These are phyloP conservation scores for Atherinomorus stipes DNA, from an alignment of 2,113 vertebrate genomes.

Conservation along the genomic window DNA sequence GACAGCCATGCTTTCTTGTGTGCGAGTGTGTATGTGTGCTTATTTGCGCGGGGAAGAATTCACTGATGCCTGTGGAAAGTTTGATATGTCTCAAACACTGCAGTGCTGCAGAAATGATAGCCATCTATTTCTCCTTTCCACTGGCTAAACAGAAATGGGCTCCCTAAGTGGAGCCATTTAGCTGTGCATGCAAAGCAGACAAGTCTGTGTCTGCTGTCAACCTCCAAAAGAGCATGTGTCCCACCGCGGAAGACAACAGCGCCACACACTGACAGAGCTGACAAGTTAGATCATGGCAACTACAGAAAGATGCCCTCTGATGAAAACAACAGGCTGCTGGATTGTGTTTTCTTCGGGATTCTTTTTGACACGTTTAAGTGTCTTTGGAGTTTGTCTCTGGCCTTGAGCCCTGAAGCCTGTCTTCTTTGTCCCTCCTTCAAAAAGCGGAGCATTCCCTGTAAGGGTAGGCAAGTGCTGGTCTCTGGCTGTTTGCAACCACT, in stretches of 20 bases:
- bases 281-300: slow-evolving; percentile 39
- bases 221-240: slow-evolving; percentile 66
- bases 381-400: neutral
- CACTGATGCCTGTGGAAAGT: slow-evolving; percentile 65
- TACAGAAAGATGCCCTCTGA: slow-evolving; percentile 43
- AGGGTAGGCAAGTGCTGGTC: slow-evolving; percentile 88
- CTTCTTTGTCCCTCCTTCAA: slow-evolving; percentile 30
- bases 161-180: slow-evolving; percentile 67
- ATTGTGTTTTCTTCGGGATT: slow-evolving; percentile 51
- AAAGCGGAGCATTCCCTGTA: slow-evolving; percentile 88
- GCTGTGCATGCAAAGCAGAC: slow-evolving; percentile 65
- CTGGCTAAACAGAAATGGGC: slow-evolving; percentile 71
- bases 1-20: neutral
- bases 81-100: slow-evolving; percentile 65
- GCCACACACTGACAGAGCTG: slow-evolving; percentile 42
- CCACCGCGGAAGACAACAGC: slow-evolving; percentile 36
- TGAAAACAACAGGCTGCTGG: slow-evolving; percentile 36
- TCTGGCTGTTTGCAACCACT: slow-evolving; percentile 98
- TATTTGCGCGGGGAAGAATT: slow-evolving; percentile 55
- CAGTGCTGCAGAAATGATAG: slow-evolving; percentile 63
- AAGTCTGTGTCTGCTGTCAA: slow-evolving; percentile 53
- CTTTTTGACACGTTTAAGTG: slow-evolving; percentile 42
- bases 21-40: slow-evolving; percentile 25
- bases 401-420: slow-evolving; percentile 9
- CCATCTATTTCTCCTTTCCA: slow-evolving; percentile 71